Conservation (phyloP, 2,113 vertebrate genomes). For the Coreoperca whiteheadi region DNA sequence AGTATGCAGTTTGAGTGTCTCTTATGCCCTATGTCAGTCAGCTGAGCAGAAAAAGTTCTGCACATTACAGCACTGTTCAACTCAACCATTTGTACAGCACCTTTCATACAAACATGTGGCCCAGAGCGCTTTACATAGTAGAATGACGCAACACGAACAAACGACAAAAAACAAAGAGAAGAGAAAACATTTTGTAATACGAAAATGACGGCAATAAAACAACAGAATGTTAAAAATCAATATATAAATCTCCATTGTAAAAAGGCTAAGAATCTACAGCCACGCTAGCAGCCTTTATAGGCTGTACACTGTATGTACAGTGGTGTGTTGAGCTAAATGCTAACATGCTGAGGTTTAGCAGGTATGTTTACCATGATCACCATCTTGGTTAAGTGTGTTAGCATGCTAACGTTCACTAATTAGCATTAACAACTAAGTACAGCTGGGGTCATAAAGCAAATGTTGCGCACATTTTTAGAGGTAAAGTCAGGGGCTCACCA, state of each 20-base stretch:
- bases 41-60: slow-evolving; percentile 36
- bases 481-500: neutral
- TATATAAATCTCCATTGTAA: neutral
- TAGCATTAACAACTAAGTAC: neutral
- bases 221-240: too few relatives aligned
- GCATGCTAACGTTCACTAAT: neutral
- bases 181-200: too few relatives aligned
- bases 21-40: slow-evolving; percentile 39
- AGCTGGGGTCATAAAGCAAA: too few relatives aligned
- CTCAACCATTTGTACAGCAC: too few relatives aligned
- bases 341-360: neutral
- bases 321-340: too few relatives aligned
- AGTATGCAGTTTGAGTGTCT: slow-evolving; percentile 42
- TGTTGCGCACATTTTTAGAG: too few relatives aligned
- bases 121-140: too few relatives aligned
- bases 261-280: neutral
- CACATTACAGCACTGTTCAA: neutral
- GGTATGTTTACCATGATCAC: neutral
- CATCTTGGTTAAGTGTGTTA: neutral
- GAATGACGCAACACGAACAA: too few relatives aligned
- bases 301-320: neutral
- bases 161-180: too few relatives aligned
- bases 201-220: too few relatives aligned
- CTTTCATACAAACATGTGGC: too few relatives aligned
- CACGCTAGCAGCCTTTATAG: too few relatives aligned